A percentile compares a stretch with the other conserved stretches of the same genome.
Evolutionary conservation across 2,888 invertebrate genomes (phyloP).

Genomic region (Meiosimyza platycephala): DNA sequence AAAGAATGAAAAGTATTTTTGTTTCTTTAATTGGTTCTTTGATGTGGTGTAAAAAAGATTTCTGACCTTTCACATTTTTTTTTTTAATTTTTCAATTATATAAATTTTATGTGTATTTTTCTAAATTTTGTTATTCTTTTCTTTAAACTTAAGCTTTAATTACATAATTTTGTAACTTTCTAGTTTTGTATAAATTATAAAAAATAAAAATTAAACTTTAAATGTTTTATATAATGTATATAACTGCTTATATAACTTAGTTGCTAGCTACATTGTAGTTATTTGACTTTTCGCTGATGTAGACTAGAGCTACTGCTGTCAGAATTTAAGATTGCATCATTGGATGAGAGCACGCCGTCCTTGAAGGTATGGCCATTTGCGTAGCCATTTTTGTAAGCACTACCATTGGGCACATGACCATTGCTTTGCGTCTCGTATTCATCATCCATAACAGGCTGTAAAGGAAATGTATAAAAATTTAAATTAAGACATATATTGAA

Average conservation of each 20-base stretch:
- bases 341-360: constrained; percentile 57
- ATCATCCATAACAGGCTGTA: constrained; percentile 76
- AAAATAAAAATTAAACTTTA: constrained; percentile 20
- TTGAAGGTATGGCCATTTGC: constrained; percentile 54
- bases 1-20: not conserved
- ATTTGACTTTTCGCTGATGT: constrained; percentile 67
- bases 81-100: not conserved
- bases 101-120: not conserved
- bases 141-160: constrained; percentile 16
- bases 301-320: constrained; percentile 67
- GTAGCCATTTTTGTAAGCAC: constrained; percentile 58
- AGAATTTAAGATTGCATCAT: constrained; percentile 63
- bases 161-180: constrained; percentile 14
- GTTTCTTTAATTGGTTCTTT: constrained; percentile 7
- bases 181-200: constrained; percentile 30
- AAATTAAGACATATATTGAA: constrained; percentile 23
- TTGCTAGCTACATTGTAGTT: constrained; percentile 57
- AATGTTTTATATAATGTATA: constrained; percentile 1
- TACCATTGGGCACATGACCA: constrained; percentile 58
- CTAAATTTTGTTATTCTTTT: constrained; percentile 2
- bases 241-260: constrained; percentile 29
- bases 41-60: not conserved
- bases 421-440: constrained; percentile 56
- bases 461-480: not conserved
- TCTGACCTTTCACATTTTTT: not conserved